Evolutionary conservation across 2,888 invertebrate species (phyloP).

Genomic region (Protodeltote pygarga): DNA sequence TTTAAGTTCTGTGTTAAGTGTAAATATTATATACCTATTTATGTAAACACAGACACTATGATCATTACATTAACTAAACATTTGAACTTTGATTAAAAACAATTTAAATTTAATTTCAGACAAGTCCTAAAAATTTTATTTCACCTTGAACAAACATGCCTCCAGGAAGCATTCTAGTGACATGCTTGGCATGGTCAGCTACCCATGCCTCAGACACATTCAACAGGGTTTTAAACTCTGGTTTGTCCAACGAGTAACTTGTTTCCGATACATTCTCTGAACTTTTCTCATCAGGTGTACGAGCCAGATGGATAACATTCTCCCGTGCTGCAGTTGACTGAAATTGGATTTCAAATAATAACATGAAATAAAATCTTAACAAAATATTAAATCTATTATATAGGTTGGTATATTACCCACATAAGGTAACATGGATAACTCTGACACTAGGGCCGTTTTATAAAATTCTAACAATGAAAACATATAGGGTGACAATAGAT

Average conservation of each 20-base stretch:
- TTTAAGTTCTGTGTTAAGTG: neutral
- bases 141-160: constrained; percentile 94
- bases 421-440: too few relatives aligned
- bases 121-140: neutral
- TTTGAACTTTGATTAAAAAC: constrained; percentile 2
- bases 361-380: too few relatives aligned
- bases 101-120: constrained; percentile 1
- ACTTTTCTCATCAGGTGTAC: constrained; percentile 89
- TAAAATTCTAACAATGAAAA: too few relatives aligned
- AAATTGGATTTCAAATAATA: too few relatives aligned
- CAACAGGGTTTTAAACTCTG: constrained; percentile 77
- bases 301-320: constrained; percentile 92
- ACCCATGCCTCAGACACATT: constrained; percentile 90
- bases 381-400: too few relatives aligned
- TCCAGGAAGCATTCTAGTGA: constrained; percentile 96
- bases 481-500: too few relatives aligned
- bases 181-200: constrained; percentile 94
- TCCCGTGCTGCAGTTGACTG: constrained; percentile 90
- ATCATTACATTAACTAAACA: neutral
- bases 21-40: neutral
- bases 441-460: too few relatives aligned
- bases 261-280: constrained; percentile 66
- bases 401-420: too few relatives aligned
- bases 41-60: neutral
- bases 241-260: constrained; percentile 67